Evolutionary conservation across 2,113 vertebrate genomes (phyloP).

Genomic region (Pseudorhombus dupliciocellatus): DNA sequence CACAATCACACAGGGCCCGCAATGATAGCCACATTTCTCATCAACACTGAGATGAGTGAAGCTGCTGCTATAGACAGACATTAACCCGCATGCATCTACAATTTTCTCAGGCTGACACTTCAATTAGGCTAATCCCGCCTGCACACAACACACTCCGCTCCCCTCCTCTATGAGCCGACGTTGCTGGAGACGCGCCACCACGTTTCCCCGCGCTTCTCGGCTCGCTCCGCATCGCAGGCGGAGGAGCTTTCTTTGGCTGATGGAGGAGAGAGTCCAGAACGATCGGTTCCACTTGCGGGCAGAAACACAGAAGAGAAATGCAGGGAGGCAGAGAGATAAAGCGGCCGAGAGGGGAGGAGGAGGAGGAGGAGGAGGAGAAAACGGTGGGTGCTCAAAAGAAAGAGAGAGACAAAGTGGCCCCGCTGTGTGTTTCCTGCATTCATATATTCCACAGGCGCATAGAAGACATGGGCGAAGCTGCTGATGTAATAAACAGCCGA

Average conservation of each 20-base stretch:
- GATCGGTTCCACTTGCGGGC: conserved; percentile 55
- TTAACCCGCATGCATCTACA: conserved; percentile 70
- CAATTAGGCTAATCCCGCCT: conserved; percentile 80
- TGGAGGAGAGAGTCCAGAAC: conserved; percentile 50
- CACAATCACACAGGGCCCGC: conserved; percentile 46
- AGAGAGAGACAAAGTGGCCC: background rate
- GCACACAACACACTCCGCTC: conserved; percentile 64
- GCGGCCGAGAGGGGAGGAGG: background rate
- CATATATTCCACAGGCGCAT: conserved; percentile 28
- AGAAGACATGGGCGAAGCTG: conserved; percentile 31
- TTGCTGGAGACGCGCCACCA: conserved; percentile 71
- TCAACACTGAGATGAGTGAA: conserved; percentile 62
- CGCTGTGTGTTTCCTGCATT: conserved; percentile 37
- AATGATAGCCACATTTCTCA: conserved; percentile 64
- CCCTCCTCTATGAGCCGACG: conserved; percentile 50
- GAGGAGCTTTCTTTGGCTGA: conserved; percentile 36
- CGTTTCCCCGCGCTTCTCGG: conserved; percentile 39
- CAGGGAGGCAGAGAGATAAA: conserved; percentile 32
- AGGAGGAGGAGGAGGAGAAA: background rate
- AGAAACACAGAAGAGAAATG: conserved; percentile 46
- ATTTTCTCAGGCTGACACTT: conserved; percentile 80
- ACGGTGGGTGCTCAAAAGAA: conserved; percentile 10
- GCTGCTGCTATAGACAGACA: conserved; percentile 66
- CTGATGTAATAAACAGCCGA: conserved; percentile 77
- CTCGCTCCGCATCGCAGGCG: conserved; percentile 65